Conservation (phyloP, 1,140 invertebrate genomes). For the Bradysia coprophila region DNA sequence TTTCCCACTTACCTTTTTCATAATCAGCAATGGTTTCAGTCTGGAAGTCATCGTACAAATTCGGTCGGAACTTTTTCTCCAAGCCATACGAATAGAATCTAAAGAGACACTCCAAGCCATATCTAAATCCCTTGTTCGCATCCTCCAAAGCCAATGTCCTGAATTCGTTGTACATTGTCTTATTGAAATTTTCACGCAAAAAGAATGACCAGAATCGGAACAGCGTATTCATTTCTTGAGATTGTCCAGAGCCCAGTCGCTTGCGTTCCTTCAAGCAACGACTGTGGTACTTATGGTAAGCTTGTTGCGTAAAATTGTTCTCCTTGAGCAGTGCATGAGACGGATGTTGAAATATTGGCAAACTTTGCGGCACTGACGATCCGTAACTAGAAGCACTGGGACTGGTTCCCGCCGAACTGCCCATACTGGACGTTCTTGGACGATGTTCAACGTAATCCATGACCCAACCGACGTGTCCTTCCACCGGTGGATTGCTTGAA, state of each 20-base stretch:
- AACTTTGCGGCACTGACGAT: constrained; percentile 55
- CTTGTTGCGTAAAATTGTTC: constrained; percentile 94
- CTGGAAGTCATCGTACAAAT: constrained; percentile 92
- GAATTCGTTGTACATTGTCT: constrained; percentile 97
- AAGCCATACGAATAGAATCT: constrained; percentile 97
- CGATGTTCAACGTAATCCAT: constrained; percentile 75
- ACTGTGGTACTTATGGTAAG: constrained; percentile 86
- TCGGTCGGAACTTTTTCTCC: constrained; percentile 83
- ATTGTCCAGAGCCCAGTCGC: constrained; percentile 78
- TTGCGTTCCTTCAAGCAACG: constrained; percentile 88
- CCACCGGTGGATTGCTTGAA: constrained; percentile 79
- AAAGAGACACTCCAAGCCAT: constrained; percentile 89
- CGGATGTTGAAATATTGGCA: constrained; percentile 89
- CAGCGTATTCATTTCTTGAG: constrained; percentile 93
- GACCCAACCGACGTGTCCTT: constrained; percentile 95
- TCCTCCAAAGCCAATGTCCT: constrained; percentile 76
- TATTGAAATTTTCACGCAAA: constrained; percentile 93
- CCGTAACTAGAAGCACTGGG: constrained; percentile 58
- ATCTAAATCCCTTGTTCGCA: constrained; percentile 75
- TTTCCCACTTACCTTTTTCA: constrained; percentile 52
- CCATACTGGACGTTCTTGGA: constrained; percentile 50
- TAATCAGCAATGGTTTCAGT: constrained; percentile 82
- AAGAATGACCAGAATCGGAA: constrained; percentile 99
- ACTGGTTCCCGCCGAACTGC: constrained; percentile 53
- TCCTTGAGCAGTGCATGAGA: constrained; percentile 90